Conservation (phyloP, 1,140 invertebrate species). For the Babylonia areolata region DNA sequence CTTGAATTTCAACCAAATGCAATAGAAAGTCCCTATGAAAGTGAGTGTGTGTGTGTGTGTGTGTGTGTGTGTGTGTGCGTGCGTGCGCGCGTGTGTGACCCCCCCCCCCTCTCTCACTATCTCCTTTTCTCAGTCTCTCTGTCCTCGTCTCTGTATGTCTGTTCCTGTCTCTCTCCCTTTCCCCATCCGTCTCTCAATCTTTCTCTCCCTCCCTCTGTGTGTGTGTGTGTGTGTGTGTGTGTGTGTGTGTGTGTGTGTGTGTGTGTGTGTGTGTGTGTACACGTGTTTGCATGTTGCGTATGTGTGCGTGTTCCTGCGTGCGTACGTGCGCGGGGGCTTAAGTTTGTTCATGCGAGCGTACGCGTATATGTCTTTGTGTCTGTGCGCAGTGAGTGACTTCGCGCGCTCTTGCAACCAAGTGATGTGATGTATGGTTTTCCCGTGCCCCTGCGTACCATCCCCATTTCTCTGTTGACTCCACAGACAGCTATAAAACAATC, state of each 20-base stretch:
- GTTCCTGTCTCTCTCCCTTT: background rate
- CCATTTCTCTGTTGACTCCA: too few species aligned
- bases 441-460: too few species aligned
- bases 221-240: background rate
- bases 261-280: background rate
- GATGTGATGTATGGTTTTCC: too few species aligned
- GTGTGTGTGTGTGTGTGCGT: too few species aligned
- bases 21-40: too few species aligned
- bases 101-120: too few species aligned
- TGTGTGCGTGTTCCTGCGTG: background rate
- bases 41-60: too few species aligned
- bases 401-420: too few species aligned
- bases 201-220: background rate
- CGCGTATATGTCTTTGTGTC: background rate
- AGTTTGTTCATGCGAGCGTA: background rate
- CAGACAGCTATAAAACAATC: too few species aligned
- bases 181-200: background rate
- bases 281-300: background rate
- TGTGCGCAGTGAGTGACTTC: background rate
- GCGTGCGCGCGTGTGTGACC: background rate
- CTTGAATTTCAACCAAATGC: too few species aligned
- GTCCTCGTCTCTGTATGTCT: background rate
- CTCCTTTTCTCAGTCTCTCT: background rate
- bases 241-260: constrained; percentile 11
- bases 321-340: background rate